A percentile compares a stretch with the other conserved stretches of the same genome.
Conservation (phyloP, 2,888 invertebrate genomes). For the Sthenelais limicola region DNA sequence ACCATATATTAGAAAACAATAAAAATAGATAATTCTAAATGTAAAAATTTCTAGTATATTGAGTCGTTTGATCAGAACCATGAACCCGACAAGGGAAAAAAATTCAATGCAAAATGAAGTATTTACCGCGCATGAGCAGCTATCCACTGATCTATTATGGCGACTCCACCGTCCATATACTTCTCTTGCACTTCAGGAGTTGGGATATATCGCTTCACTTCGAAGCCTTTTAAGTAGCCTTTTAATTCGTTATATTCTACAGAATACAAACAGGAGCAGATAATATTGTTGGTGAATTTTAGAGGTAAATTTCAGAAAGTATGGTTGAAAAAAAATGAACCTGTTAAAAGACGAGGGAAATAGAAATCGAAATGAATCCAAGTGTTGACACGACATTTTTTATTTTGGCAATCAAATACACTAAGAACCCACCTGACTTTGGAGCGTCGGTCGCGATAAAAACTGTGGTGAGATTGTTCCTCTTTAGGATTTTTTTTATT, state of each 20-base stretch:
- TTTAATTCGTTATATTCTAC: slow-evolving; percentile 74
- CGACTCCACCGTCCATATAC: slow-evolving; percentile 87
- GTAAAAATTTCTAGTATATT: too few relatives aligned
- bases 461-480: slow-evolving; percentile 77
- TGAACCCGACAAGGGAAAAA: too few relatives aligned
- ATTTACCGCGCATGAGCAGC: slow-evolving; percentile 85
- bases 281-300: too few relatives aligned
- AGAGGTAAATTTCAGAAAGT: too few relatives aligned
- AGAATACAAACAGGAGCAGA: too few relatives aligned
- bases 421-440: slow-evolving; percentile 62
- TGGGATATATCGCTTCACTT: slow-evolving; percentile 62
- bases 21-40: too few relatives aligned
- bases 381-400: too few relatives aligned
- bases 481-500: slow-evolving; percentile 77
- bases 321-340: too few relatives aligned
- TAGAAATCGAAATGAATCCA: not conserved
- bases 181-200: slow-evolving; percentile 56
- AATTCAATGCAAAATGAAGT: too few relatives aligned
- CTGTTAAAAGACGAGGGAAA: too few relatives aligned
- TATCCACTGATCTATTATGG: slow-evolving; percentile 96
- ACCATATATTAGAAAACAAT: too few relatives aligned
- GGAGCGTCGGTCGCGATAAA: slow-evolving; percentile 91
- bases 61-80: too few relatives aligned
- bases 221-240: slow-evolving; percentile 68
- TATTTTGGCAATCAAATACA: not conserved